Base-by-base conservation (phyloP, 2,797 vertebrate species). In the Catharus ustulatus region DNA sequence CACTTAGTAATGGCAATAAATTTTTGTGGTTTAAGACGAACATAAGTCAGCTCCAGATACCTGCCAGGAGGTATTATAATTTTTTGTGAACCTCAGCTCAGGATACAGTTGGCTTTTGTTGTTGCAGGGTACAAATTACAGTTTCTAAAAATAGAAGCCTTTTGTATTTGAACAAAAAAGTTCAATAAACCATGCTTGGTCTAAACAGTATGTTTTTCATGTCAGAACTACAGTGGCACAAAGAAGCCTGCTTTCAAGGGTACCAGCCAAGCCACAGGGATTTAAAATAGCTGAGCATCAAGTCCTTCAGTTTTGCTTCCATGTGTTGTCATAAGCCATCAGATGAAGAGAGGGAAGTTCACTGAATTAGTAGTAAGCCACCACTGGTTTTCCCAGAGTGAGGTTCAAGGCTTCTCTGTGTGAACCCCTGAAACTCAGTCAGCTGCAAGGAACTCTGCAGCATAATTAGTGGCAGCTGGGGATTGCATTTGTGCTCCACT, bases 281-380 rank as follows among this genome's bases (percentile, higher is more conserved):
- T 67, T 87, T 84, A 63, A 91, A 95, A 69, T 26, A 88, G 52
- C 58, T 94, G n/a, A 90, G 27, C 42, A 87, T 74, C 57, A 69
- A 58, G 42, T 51, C 49, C 45, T 77, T 84, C 34, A 40, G 34
- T 67, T 92, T 80, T 67, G 64, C 17, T 24, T 71, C 26, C 13
- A 19, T 63, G 15, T 80, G 18, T 36, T 78, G 34, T 57, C 72
- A 46, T 17, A 83, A 67, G 42, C 32, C 57, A 63, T 54, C 27
- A 83, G 72, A 76, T 64, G 34, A 87, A 83, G 83, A 74, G 42
- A 77, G 29, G 42, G 43, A 83, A 58, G 19, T 73, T 79, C 43
- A 69, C 57, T 85, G 34, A 79, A 57, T 81, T 48, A 54, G 34
- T 36, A 67, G 48, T 82, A 82, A 62, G 27, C 48, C 54, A 74